Evolutionary conservation across 2,113 vertebrate genomes (phyloP).

Genomic region (Nyctibius bracteatus): DNA sequence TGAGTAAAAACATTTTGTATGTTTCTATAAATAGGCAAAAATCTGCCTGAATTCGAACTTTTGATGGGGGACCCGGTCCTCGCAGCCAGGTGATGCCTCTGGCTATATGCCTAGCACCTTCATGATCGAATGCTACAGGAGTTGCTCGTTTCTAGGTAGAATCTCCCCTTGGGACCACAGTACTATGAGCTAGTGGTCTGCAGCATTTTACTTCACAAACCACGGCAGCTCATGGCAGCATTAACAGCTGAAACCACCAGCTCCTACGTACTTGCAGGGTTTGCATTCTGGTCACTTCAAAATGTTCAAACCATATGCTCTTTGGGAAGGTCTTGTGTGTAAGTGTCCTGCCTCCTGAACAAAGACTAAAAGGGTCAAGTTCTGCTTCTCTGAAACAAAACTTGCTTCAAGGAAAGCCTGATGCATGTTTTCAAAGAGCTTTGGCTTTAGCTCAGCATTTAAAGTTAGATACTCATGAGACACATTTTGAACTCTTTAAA

Average conservation of each 20-base stretch:
- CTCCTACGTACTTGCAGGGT: background rate
- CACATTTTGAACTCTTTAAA: background rate
- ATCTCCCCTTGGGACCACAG: background rate
- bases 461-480: background rate
- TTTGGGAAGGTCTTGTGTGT: background rate
- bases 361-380: background rate
- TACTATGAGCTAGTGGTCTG: background rate
- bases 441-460: background rate
- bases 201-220: background rate
- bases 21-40: background rate
- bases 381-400: background rate
- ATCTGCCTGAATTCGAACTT: background rate
- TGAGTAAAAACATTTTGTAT: background rate
- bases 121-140: accelerated
- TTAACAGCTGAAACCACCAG: background rate
- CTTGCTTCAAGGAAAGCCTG: background rate
- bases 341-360: background rate
- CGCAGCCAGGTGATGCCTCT: accelerated
- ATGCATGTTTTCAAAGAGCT: background rate
- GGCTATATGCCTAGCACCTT: background rate
- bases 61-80: background rate
- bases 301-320: background rate
- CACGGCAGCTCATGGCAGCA: background rate
- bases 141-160: background rate
- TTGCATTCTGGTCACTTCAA: background rate